Conservation (phyloP, 2,113 vertebrate genomes). For the Dunckerocampus dactyliophorus region DNA sequence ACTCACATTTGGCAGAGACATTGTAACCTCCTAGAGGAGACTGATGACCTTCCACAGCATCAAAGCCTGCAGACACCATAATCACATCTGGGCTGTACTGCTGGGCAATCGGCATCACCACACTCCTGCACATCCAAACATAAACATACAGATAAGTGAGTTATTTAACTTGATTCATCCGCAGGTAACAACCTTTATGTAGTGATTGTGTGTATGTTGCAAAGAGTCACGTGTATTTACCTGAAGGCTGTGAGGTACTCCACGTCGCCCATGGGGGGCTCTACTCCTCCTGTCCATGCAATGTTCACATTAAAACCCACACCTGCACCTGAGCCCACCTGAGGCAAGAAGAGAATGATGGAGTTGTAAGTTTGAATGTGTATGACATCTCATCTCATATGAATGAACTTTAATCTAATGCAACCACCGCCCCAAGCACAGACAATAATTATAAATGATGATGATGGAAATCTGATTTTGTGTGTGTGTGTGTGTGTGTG, state of each 20-base stretch:
- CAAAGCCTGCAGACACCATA: constrained; percentile 65
- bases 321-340: constrained; percentile 63
- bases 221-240: constrained; percentile 17
- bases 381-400: background rate
- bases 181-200: background rate
- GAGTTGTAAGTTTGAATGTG: background rate
- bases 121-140: constrained; percentile 42
- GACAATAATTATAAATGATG: background rate
- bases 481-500: background rate
- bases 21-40: constrained; percentile 68
- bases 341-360: constrained; percentile 3
- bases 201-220: background rate
- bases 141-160: constrained; percentile 4
- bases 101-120: constrained; percentile 65
- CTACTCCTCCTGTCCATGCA: constrained; percentile 65
- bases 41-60: constrained; percentile 66
- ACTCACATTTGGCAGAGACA: constrained; percentile 64
- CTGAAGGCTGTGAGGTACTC: constrained; percentile 65
- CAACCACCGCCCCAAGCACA: background rate
- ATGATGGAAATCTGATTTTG: background rate
- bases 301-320: constrained; percentile 68
- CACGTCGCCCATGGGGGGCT: constrained; percentile 66
- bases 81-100: constrained; percentile 69
- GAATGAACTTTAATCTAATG: too few relatives aligned
- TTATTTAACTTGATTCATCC: too few relatives aligned